Evolutionary conservation across 2,113 vertebrate genomes (phyloP).

Genomic region (Muntiacus reevesi): DNA sequence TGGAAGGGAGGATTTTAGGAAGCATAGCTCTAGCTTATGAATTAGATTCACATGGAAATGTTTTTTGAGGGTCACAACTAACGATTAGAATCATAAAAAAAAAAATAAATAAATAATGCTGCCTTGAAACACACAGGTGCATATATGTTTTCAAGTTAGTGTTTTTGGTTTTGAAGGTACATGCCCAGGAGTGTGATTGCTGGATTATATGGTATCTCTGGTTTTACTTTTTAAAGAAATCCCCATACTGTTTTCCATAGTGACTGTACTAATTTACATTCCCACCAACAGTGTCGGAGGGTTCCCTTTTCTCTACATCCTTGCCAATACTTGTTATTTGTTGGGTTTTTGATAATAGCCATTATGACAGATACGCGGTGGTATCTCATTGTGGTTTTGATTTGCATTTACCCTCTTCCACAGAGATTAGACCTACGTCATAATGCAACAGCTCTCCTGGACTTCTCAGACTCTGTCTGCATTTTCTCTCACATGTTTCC

Average conservation of each 20-base stretch:
- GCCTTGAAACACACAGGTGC: neutral
- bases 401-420: neutral
- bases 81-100: neutral
- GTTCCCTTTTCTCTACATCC: neutral
- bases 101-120: neutral
- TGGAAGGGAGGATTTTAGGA: neutral
- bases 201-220: neutral
- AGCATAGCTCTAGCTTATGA: neutral
- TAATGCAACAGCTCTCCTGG: neutral
- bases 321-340: neutral
- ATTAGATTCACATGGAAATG: neutral
- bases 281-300: neutral
- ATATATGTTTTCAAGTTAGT: neutral
- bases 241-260: neutral
- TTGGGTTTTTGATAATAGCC: neutral
- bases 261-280: neutral
- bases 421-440: neutral
- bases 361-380: neutral
- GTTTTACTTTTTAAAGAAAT: neutral
- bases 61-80: neutral
- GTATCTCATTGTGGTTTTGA: neutral
- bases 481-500: neutral
- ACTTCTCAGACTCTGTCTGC: neutral
- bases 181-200: neutral
- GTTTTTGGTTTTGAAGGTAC: neutral